A percentile compares a stretch with the other conserved stretches of the same genome.
These are phyloP conservation scores for Tragopan temminckii DNA, from an alignment of 2,797 vertebrate genomes.

Conservation along the genomic window DNA sequence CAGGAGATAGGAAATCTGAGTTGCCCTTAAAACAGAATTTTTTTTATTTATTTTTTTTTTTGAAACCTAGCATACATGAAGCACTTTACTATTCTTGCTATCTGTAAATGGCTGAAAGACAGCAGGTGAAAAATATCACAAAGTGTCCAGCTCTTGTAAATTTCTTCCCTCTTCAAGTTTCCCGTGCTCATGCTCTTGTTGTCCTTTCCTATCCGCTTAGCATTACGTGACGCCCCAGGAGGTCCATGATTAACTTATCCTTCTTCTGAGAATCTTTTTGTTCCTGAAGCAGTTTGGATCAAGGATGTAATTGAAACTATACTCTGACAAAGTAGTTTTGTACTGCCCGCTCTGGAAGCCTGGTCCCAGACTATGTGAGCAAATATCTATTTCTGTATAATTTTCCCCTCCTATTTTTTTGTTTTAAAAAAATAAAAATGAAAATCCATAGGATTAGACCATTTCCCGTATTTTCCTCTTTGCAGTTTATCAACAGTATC, in stretches of 20 bases:
- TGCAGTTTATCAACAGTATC: neutral
- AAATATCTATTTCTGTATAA: neutral
- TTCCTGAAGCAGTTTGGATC: neutral
- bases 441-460: accelerated
- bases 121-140: neutral
- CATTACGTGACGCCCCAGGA: neutral
- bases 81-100: neutral
- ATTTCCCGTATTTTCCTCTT: neutral
- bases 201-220: neutral
- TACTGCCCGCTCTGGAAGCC: neutral
- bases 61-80: neutral
- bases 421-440: no score
- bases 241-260: neutral
- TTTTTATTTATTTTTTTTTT: neutral
- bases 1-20: slow-evolving; percentile 23
- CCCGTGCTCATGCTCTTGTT: neutral
- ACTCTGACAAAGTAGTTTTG: neutral
- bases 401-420: neutral
- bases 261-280: neutral
- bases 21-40: slow-evolving; percentile 21
- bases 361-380: neutral
- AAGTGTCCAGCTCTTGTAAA: neutral
- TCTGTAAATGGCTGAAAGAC: neutral
- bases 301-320: neutral
- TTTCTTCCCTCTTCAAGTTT: neutral